Percentiles rank a stretch among this genome's conserved stretches.
Conservation (phyloP, 2,797 vertebrate species). For the Chrysolophus pictus region DNA sequence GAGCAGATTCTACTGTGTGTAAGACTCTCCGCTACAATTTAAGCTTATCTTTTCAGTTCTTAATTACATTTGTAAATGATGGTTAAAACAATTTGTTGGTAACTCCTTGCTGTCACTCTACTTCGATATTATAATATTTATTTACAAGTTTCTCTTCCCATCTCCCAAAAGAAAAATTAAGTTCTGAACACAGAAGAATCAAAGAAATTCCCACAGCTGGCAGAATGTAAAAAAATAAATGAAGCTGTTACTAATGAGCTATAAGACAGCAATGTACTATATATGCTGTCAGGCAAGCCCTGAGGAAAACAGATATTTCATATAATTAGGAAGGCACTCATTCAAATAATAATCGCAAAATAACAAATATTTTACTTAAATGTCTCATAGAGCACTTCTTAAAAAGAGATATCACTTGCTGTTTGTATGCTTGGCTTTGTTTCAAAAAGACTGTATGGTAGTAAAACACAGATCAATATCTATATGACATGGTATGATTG, state of each 20-base stretch:
- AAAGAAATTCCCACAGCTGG: background rate
- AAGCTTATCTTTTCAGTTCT: constrained; percentile 4
- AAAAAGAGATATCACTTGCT: constrained; percentile 19
- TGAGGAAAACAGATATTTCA: constrained; percentile 46
- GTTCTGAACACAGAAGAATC: background rate
- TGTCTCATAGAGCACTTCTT: constrained; percentile 29
- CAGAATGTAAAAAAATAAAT: background rate
- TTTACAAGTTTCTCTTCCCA: background rate
- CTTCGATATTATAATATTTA: background rate
- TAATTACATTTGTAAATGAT: constrained; percentile 56
- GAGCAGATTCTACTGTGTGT: background rate
- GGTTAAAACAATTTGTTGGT: constrained; percentile 16
- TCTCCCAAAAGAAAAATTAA: background rate
- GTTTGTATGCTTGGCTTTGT: constrained; percentile 37
- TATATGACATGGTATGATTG: background rate
- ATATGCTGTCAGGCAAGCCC: constrained; percentile 14
- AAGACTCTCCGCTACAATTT: background rate
- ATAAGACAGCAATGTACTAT: constrained; percentile 48
- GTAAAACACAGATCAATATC: background rate
- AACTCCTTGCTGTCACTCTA: background rate
- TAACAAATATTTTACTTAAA: constrained; percentile 30
- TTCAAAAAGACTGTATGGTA: constrained; percentile 9
- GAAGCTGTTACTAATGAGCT: background rate
- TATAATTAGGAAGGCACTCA: constrained; percentile 48
- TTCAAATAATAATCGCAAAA: constrained; percentile 16